Evolutionary conservation across 2,113 vertebrate species (phyloP).

Genomic region (Blennius ocellaris): DNA sequence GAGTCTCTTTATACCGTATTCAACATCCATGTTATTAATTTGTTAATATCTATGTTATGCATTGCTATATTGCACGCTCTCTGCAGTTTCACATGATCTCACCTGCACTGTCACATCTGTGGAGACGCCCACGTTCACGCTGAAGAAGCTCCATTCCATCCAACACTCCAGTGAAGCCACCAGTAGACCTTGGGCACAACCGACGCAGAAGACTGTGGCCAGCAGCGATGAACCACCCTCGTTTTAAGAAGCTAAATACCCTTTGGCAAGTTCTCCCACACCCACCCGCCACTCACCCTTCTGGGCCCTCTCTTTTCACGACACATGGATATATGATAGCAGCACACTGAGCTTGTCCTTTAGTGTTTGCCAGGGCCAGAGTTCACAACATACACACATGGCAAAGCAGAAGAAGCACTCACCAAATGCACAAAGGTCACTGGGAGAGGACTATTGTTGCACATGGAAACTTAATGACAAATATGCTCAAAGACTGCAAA

Average conservation of each 20-base stretch:
- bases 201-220: slow-evolving; percentile 14
- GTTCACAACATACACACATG: slow-evolving; percentile 70
- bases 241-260: slow-evolving; percentile 66
- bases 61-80: too few species aligned
- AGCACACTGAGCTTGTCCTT: slow-evolving; percentile 74
- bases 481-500: background rate
- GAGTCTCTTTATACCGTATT: too few species aligned
- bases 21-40: too few species aligned
- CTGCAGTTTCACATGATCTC: slow-evolving; percentile 34
- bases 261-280: slow-evolving; percentile 41
- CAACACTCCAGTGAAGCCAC: slow-evolving; percentile 10
- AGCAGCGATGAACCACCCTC: slow-evolving; percentile 28
- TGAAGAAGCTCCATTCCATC: slow-evolving; percentile 67
- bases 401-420: slow-evolving; percentile 10
- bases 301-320: slow-evolving; percentile 11
- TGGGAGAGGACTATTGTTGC: slow-evolving; percentile 24
- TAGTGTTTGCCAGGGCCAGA: slow-evolving; percentile 73
- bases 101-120: slow-evolving; percentile 79
- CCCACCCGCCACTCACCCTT: slow-evolving; percentile 18
- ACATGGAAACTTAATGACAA: background rate
- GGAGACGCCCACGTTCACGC: slow-evolving; percentile 51
- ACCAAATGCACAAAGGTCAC: slow-evolving; percentile 69
- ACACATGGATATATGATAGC: slow-evolving; percentile 79
- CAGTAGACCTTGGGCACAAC: slow-evolving; percentile 23
- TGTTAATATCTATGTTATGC: too few species aligned